These are phyloP conservation scores for Gobiocypris rarus DNA, from an alignment of 2,113 vertebrate species.

Conservation along the genomic window DNA sequence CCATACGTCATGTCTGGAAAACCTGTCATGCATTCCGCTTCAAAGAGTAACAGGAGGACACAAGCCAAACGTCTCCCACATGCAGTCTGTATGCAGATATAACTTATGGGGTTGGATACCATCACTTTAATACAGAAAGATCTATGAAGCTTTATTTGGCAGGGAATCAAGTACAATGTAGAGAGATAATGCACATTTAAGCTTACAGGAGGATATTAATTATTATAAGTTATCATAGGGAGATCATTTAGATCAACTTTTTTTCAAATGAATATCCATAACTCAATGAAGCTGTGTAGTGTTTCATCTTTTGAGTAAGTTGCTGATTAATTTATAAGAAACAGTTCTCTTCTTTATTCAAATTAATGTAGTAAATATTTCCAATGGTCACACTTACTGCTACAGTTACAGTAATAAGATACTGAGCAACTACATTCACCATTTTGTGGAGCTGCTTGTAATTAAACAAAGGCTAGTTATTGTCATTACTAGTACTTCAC, in stretches of 20 bases:
- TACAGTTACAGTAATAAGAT: not conserved
- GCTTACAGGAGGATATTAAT: not conserved
- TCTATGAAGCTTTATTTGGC: slow-evolving; percentile 19
- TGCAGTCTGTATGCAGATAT: not conserved
- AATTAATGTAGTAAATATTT: not conserved
- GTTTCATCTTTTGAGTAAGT: not conserved
- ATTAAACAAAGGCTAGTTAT: not conserved
- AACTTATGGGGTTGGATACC: not conserved
- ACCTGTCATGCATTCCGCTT: not conserved
- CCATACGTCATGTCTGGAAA: not conserved
- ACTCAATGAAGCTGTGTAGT: not conserved
- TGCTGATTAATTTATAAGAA: not conserved
- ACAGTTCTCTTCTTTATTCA: not conserved
- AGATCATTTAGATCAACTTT: not conserved
- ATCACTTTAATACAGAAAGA: not conserved
- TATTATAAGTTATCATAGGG: not conserved
- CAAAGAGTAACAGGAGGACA: not conserved
- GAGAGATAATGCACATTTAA: slow-evolving; percentile 15
- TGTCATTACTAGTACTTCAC: not conserved
- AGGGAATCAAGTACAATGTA: not conserved
- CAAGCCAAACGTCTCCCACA: slow-evolving; percentile 22
- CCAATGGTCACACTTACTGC: too few species aligned
- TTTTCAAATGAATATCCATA: not conserved
- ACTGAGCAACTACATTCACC: not conserved
- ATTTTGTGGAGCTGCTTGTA: not conserved